Evolutionary conservation across 2,888 invertebrate species (phyloP), one percentile per base, ranked within the genome.

Genomic region (Auanema freiburgensis): DNA sequence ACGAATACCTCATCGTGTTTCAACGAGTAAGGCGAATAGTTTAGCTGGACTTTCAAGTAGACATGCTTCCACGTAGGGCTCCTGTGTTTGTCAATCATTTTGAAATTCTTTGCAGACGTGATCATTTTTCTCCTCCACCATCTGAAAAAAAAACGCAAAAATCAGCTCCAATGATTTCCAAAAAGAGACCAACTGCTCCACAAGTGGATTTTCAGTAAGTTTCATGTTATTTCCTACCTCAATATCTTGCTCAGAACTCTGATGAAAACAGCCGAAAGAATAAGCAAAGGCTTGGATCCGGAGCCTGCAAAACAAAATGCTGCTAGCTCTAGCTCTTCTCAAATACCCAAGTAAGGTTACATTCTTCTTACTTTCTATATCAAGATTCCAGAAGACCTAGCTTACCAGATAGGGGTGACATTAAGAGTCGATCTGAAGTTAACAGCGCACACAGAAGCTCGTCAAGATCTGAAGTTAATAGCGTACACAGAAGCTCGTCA

Each of bases 21-120:
- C 72, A 6, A 74, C 74, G 8, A 70, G 74, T 51, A 74, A 74
- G 59, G 57, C 72, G 24, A 74, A 72, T 55, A 69, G 69, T 60
- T 57, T 74, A 49, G 65, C 65, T 18, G 74, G 74, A 5, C 44
- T 73, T 11, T 73, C 70, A 25, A 66, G 68, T 44, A 59, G 72
- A 21, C 72, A 73, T 56, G 64, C 64, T 50, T 54, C 43, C 57
- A 71, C 65, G 72, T 72, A 57, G 21, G 63, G n/a, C 43, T 57
- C n/a, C 14, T 2, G 8, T 33, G n/a, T 33, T 40, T 11, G n/a
- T n/a, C n/a, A n/a, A n/a, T 12, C 40, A 44, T 14, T 40, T 18
- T 24, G 25, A 42, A 18, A 6, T 57, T 14, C 14, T 18, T 55
- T 23, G 5, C 16, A 72, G 72, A 14, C 49, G 70, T 33, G 72